Conservation (phyloP, 2,113 vertebrate genomes). For the Alouatta palliata region DNA sequence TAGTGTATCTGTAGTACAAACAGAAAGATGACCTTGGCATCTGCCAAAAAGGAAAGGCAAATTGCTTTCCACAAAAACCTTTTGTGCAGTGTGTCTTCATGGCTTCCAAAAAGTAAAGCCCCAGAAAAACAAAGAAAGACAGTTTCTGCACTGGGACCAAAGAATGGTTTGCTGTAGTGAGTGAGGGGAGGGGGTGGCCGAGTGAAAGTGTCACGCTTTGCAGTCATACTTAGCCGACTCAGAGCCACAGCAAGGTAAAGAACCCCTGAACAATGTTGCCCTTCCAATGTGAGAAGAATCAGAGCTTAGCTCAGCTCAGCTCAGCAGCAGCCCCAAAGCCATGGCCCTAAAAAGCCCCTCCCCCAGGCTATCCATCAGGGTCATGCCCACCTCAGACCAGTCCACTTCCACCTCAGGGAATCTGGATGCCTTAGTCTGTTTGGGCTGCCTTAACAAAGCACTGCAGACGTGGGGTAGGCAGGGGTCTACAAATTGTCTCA, state of each 20-base stretch:
- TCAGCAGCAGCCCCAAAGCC: too few species aligned
- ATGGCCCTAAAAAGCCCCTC: accelerated
- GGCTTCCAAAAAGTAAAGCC: neutral
- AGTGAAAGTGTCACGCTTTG: neutral
- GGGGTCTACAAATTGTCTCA: neutral
- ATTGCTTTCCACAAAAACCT: neutral
- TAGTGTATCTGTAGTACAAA: too few species aligned
- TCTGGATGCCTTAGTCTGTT: neutral
- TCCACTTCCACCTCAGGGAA: too few species aligned
- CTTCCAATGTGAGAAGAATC: neutral
- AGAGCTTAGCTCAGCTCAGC: neutral
- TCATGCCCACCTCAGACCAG: accelerated
- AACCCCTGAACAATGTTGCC: neutral
- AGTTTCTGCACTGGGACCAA: neutral
- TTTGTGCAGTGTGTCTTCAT: accelerated
- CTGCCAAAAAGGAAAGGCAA: neutral
- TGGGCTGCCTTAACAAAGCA: neutral
- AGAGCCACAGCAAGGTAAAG: neutral
- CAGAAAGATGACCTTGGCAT: neutral
- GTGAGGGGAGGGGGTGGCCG: accelerated
- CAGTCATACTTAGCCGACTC: neutral
- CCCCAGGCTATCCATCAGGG: neutral
- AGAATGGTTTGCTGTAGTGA: neutral
- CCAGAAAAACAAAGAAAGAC: neutral
- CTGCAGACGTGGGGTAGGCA: too few species aligned